Evolutionary conservation across 2,888 invertebrate species (phyloP).

Genomic region (Dexiosoma caninum): DNA sequence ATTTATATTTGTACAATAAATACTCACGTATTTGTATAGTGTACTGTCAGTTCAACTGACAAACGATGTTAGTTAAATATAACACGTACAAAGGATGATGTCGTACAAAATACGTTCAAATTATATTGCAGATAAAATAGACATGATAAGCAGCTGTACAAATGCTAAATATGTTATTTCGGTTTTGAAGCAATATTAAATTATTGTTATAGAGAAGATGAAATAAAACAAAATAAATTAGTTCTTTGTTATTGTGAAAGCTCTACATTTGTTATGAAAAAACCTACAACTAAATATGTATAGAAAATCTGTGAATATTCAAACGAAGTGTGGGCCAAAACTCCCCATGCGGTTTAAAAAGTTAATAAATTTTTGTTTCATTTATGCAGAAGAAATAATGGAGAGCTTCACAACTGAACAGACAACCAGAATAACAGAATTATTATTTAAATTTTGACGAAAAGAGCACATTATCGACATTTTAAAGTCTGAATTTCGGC

Average conservation of each 20-base stretch:
- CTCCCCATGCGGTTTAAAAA: no score
- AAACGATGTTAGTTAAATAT: slow-evolving; percentile 6
- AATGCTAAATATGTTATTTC: not conserved
- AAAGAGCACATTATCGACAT: no score
- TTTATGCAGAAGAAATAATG: no score
- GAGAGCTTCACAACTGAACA: no score
- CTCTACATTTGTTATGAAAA: not conserved
- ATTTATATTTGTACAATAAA: not conserved
- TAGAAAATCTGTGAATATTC: no score
- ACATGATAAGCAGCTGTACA: slow-evolving; percentile 4
- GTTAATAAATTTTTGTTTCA: no score
- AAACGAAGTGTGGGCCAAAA: no score
- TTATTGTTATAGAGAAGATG: not conserved
- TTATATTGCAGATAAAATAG: not conserved
- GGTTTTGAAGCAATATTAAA: slow-evolving; percentile 11
- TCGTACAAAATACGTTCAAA: not conserved
- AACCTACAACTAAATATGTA: no score
- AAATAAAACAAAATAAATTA: not conserved
- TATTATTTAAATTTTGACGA: no score
- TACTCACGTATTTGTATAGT: not conserved
- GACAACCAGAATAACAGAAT: no score
- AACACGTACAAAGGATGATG: slow-evolving; percentile 30
- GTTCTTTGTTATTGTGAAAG: no score
- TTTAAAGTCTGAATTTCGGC: no score
- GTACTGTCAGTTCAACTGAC: not conserved